Base-by-base conservation (phyloP, 2,113 vertebrate genomes). In the Monopterus albus region DNA sequence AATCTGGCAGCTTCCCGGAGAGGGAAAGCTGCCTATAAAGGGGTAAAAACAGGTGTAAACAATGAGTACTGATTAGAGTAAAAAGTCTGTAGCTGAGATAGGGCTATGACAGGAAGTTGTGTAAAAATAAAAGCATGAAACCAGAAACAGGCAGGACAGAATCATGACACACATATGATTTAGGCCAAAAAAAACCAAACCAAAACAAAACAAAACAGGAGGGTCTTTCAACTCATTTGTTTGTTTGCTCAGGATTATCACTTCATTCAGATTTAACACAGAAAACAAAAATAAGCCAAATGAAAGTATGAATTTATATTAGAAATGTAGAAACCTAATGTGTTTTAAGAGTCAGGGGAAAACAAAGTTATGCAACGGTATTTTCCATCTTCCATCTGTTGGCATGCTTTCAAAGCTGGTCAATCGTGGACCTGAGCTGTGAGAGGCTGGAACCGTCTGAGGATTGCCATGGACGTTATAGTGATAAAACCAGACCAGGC, bases 391-490 rank as follows among this genome's bases (percentile, higher is more conserved):
- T 75, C 33, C n/a, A n/a, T 31, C 35, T 20, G n/a, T 38, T 82
- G 64, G 79, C 73, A 60, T 2, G 7, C 12, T 64, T 61, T 78
- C 55, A 69, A 70, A 70, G 50, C 69, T 33, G 33, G 36, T 81
- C 73, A 23, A 45, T 83, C 49, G 36, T 3, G 12, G 36, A 51
- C 33, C 57, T 78, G 64, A 23, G 31, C 63, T 10, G 46, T 17
- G 45, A 88, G 71, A 83, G 29, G 42, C 45, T 82, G 83, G 79
- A 90, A 84, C 78, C 4, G 14, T 80, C 53, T 2, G 26, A 52
- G 50, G 39, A 42, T 47, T 74, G 83, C 73, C 86, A 87, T 81
- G 73, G 80, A 85, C 77, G 84, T 82, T 78, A 40, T 20, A 59
- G 59, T 75, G 72, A 83, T 82, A 69, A 77, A 85, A 83, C 36